Conservation (phyloP, 1,140 invertebrate genomes). For the Plutomurus gul region DNA sequence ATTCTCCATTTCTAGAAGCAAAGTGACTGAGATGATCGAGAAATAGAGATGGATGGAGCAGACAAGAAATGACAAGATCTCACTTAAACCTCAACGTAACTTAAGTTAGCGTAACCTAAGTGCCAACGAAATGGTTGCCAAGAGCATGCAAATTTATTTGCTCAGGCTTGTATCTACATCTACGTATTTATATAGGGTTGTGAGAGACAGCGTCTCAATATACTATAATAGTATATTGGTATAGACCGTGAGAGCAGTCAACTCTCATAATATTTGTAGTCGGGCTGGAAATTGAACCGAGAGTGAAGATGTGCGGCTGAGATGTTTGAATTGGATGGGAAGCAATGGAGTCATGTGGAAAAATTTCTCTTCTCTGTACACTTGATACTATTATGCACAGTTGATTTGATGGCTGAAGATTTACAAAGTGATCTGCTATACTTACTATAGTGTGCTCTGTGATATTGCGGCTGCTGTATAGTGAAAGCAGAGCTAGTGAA, state of each 20-base stretch:
- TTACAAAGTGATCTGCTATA: neutral
- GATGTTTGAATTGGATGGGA: too few species aligned
- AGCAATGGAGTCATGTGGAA: neutral
- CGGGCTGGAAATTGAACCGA: too few species aligned
- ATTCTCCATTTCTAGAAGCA: neutral
- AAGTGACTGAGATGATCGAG: neutral
- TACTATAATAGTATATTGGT: neutral
- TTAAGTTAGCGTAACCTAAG: too few species aligned
- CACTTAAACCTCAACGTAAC: too few species aligned
- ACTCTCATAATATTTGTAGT: too few species aligned
- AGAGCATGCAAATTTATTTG: too few species aligned
- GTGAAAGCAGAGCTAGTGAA: too few species aligned
- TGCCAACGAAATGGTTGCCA: too few species aligned
- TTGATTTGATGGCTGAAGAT: conserved; percentile 34
- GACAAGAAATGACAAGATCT: neutral
- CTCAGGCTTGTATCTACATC: too few species aligned
- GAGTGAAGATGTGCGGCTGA: too few species aligned
- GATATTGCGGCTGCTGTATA: conserved; percentile 2
- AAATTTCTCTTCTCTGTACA: neutral
- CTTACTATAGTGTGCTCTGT: neutral
- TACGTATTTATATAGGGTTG: neutral
- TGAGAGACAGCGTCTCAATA: too few species aligned
- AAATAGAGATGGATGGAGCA: neutral
- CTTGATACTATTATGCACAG: neutral
- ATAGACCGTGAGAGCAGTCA: too few species aligned